Evolutionary conservation across 1,140 invertebrate species (phyloP), one percentile per base, ranked within the genome.

Genomic region (Araneus ventricosus): DNA sequence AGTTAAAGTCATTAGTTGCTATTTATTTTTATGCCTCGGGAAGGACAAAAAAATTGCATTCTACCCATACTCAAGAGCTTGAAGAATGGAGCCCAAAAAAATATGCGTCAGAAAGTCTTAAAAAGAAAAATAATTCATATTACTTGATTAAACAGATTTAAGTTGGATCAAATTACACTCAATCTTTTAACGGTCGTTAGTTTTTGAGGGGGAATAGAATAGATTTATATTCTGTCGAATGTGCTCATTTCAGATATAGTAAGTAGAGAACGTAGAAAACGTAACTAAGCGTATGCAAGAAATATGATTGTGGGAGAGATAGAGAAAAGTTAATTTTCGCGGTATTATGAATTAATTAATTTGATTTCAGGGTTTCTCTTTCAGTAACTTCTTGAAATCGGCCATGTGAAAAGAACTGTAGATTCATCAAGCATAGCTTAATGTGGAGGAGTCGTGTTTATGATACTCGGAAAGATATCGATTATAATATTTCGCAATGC

Each of bases 101-200:
- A 84, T 14, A 82, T 41, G 45, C 14, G n/a, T 41, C 39, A 17
- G n/a, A 45, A 82, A 82, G 10, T 67, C 75, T 24, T 24, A 34
- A 59, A 27, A 61, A 24, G 34, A 61, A 87, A 87, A 87, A 87
- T 87, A 87, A 37, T 87, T 61, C 59, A 8, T 57, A 87, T 87
- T 87, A 87, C 52, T 87, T 87, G 52, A 87, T 87, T 87, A 87
- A 87, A 61, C 85, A 87, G 57, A 27, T 61, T 87, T 87, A 20
- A 30, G 30, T 87, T 45, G 61, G 87, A 88, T 88, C 22, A 37
- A 24, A 88, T 88, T 88, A 70, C 87, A 27, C 24, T 52, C 30
- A n/a, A 45, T 22, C 85, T 57, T 87, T 87, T 88, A 70, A 88
- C 87, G 87, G 87, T 88, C 87, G 87, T 88, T 88, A 88, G 87